A percentile compares a stretch with the other conserved stretches of the same genome.
These are phyloP conservation scores for Bettongia penicillata DNA, from an alignment of 2,113 vertebrate genomes.

Conservation along the genomic window DNA sequence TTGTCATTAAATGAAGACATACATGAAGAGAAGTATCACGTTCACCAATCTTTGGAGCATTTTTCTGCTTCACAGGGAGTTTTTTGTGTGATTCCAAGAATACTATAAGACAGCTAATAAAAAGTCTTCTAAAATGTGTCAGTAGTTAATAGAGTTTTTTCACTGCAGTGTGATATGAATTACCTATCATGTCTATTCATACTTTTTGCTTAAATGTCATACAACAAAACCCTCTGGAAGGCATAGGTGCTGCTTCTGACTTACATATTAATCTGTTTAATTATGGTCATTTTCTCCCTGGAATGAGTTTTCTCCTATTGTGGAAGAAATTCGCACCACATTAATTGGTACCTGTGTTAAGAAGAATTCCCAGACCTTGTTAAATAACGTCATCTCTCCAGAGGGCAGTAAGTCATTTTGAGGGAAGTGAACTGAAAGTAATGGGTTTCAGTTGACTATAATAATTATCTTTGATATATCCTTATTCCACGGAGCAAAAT, in stretches of 20 bases:
- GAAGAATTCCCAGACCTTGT: conserved; percentile 56
- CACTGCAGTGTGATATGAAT: conserved; percentile 7
- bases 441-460: conserved; percentile 41
- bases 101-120: neutral
- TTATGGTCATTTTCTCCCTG: conserved; percentile 34
- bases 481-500: conserved; percentile 19
- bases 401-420: conserved; percentile 55
- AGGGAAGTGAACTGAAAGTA: conserved; percentile 63
- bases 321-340: conserved; percentile 44
- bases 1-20: conserved; percentile 56
- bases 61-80: conserved; percentile 53
- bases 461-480: conserved; percentile 57
- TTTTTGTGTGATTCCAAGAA: conserved; percentile 48
- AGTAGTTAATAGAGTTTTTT: neutral
- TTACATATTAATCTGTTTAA: neutral
- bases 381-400: conserved; percentile 55
- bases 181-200: conserved; percentile 7
- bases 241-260: neutral
- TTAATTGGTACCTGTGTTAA: conserved; percentile 60
- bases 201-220: conserved; percentile 1
- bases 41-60: conserved; percentile 30
- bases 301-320: conserved; percentile 25
- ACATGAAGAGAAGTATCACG: conserved; percentile 42
- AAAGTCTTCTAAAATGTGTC: conserved; percentile 1
- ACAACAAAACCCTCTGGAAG: conserved; percentile 30